Conservation (phyloP, 1,140 invertebrate genomes). For the Drosophila varians region DNA sequence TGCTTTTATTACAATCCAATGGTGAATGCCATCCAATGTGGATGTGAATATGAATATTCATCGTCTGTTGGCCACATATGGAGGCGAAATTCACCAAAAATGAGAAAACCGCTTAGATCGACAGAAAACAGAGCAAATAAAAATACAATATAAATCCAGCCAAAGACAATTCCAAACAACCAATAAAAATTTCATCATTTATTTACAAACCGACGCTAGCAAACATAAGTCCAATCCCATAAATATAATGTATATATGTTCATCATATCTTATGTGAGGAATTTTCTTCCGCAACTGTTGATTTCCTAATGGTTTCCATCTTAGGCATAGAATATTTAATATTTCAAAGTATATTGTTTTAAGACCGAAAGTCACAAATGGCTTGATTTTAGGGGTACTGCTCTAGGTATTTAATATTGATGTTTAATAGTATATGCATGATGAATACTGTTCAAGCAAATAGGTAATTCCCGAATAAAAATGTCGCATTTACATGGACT, state of each 20-base stretch:
- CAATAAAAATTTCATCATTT: conserved; percentile 59
- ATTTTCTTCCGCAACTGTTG: too few relatives aligned
- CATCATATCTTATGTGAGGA: too few relatives aligned
- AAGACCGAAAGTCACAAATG: too few relatives aligned
- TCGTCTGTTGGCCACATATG: conserved; percentile 18
- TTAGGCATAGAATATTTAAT: neutral
- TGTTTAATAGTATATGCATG: too few relatives aligned
- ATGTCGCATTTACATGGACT: conserved; percentile 29
- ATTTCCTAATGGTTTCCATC: conserved; percentile 23
- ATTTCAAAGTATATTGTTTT: neutral
- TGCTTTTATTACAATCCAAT: conserved; percentile 80
- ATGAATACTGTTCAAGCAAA: too few relatives aligned
- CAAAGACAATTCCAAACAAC: conserved; percentile 40
- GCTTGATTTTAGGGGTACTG: too few relatives aligned
- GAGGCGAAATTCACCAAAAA: conserved; percentile 66
- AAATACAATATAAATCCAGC: conserved; percentile 44
- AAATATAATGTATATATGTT: conserved; percentile 44
- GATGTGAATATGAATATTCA: conserved; percentile 48
- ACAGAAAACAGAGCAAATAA: conserved; percentile 50
- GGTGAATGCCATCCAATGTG: conserved; percentile 18
- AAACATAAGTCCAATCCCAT: conserved; percentile 20
- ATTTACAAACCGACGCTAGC: conserved; percentile 20
- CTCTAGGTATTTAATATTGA: too few relatives aligned
- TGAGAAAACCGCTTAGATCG: conserved; percentile 75
- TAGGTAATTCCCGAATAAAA: conserved; percentile 3